A percentile compares a stretch with the other conserved stretches of the same genome.
Evolutionary conservation across 1,140 invertebrate species (phyloP).

Genomic region (Nephotettix cincticeps): DNA sequence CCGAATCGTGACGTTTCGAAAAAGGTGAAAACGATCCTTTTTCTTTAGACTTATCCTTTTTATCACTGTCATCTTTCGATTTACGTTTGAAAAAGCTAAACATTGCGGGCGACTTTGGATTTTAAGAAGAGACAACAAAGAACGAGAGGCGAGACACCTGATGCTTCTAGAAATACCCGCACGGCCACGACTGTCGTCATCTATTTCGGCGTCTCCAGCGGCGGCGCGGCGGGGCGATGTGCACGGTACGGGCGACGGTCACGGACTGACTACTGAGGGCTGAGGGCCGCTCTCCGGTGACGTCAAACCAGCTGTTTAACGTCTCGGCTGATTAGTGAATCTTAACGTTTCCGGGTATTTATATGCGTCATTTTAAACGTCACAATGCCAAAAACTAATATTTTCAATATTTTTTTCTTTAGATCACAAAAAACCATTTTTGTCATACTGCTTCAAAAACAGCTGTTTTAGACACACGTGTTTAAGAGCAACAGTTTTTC

Average conservation of each 20-base stretch:
- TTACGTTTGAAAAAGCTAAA: slow-evolving; percentile 30
- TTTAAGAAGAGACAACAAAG: not conserved
- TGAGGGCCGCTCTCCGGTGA: not conserved
- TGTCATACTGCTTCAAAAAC: no score
- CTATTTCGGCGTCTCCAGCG: slow-evolving; percentile 1
- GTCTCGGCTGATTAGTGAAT: no score
- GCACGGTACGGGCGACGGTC: not conserved
- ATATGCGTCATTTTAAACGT: no score
- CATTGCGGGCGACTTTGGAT: slow-evolving; percentile 1
- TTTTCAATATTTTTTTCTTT: no score
- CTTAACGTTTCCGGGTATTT: no score
- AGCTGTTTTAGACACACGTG: no score
- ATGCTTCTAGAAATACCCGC: not conserved
- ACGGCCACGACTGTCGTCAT: not conserved
- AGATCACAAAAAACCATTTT: no score
- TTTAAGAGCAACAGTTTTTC: no score
- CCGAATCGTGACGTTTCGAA: not conserved
- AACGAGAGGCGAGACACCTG: not conserved
- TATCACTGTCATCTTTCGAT: slow-evolving; percentile 26
- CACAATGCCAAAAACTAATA: no score
- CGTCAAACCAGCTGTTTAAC: no score
- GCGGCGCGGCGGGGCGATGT: not conserved
- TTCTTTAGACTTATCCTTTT: slow-evolving; percentile 21
- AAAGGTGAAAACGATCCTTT: slow-evolving; percentile 16
- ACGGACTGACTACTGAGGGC: no score